Evolutionary conservation across 1,140 invertebrate genomes (phyloP).

Genomic region (Arion vulgaris): DNA sequence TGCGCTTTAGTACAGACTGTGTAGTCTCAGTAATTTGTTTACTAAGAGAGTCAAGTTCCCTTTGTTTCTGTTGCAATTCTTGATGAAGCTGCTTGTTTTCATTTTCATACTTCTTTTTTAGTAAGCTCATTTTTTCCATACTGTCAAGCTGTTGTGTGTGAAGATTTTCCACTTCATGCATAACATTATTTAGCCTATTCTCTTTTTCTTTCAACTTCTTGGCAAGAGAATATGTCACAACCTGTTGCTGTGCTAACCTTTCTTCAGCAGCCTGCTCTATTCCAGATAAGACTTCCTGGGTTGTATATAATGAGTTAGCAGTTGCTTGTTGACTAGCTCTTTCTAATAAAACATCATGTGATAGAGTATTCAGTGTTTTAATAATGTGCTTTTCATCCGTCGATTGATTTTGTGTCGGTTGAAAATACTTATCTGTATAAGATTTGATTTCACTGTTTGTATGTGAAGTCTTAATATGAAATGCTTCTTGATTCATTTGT

Average conservation of each 20-base stretch:
- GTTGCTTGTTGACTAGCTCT: slow-evolving; percentile 49
- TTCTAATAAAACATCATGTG: slow-evolving; percentile 50
- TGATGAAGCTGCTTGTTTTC: not conserved
- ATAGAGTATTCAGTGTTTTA: slow-evolving; percentile 45
- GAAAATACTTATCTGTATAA: not conserved
- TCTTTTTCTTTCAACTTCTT: slow-evolving; percentile 45
- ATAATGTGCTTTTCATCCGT: slow-evolving; percentile 36
- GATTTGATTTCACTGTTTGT: not conserved
- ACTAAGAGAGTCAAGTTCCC: slow-evolving; percentile 49
- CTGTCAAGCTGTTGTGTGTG: not conserved
- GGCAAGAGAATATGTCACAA: slow-evolving; percentile 48
- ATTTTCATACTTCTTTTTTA: slow-evolving; percentile 7
- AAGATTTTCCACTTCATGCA: slow-evolving; percentile 29
- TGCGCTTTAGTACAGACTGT: slow-evolving; percentile 26
- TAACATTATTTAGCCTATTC: slow-evolving; percentile 29
- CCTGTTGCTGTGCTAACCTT: slow-evolving; percentile 49
- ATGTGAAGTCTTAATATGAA: not conserved
- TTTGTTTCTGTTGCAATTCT: slow-evolving; percentile 37
- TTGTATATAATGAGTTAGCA: slow-evolving; percentile 52
- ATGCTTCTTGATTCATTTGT: not conserved
- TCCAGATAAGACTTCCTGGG: slow-evolving; percentile 53
- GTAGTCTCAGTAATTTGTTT: slow-evolving; percentile 44
- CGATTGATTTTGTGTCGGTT: not conserved
- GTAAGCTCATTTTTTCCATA: slow-evolving; percentile 2
- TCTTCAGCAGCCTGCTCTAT: slow-evolving; percentile 55